These are phyloP conservation scores for Cygnus atratus DNA, from an alignment of 2,113 vertebrate species.

Conservation along the genomic window DNA sequence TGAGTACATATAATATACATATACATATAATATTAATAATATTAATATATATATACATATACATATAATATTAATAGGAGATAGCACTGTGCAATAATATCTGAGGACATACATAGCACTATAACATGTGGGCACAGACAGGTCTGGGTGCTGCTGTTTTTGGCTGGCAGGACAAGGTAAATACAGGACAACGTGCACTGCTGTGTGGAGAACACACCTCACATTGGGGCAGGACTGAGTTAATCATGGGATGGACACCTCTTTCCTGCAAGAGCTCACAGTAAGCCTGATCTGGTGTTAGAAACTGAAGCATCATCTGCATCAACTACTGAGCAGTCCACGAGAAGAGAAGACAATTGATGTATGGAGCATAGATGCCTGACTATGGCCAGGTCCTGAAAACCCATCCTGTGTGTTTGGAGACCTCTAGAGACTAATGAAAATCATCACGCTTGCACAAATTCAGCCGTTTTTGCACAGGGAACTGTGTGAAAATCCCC, in stretches of 20 bases:
- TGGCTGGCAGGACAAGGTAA: neutral
- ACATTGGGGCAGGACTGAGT: neutral
- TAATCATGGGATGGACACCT: neutral
- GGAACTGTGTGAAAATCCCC: neutral
- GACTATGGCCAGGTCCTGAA: neutral
- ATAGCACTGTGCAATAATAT: neutral
- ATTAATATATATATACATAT: no score
- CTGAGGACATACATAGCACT: neutral
- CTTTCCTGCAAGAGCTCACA: neutral
- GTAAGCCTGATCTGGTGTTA: neutral
- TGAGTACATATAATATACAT: neutral
- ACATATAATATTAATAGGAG: neutral
- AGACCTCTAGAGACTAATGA: slow-evolving; percentile 9
- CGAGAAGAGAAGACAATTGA: rapidly evolving
- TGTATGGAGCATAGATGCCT: rapidly evolving
- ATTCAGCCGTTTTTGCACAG: rapidly evolving
- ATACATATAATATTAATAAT: no score
- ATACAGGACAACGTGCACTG: neutral
- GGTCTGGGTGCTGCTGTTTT: neutral
- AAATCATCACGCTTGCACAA: neutral
- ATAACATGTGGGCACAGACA: neutral
- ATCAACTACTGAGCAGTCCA: neutral
- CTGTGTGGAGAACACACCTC: neutral
- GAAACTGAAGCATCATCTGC: rapidly evolving
- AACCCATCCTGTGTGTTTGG: neutral